Evolutionary conservation across 1,140 invertebrate species (phyloP).

Genomic region (Sinella curviseta): DNA sequence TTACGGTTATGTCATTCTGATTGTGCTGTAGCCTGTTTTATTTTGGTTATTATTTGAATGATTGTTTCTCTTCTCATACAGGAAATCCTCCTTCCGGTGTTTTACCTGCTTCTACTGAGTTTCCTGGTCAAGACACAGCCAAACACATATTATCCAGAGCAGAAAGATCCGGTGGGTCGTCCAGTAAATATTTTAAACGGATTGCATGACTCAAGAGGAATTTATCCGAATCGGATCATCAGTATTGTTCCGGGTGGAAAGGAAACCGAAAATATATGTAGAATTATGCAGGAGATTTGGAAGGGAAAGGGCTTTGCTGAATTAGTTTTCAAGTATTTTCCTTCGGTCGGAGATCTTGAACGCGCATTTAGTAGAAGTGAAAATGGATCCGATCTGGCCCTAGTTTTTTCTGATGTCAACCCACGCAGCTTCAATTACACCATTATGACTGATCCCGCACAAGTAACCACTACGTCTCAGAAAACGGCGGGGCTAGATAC

Average conservation of each 20-base stretch:
- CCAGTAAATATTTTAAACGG: conserved; percentile 64
- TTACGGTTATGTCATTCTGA: not conserved
- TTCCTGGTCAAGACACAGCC: conserved; percentile 70
- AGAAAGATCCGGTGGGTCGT: conserved; percentile 62
- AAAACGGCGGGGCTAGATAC: conserved; percentile 57
- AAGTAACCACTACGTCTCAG: conserved; percentile 64
- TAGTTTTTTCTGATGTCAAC: conserved; percentile 51
- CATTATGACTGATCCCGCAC: conserved; percentile 70
- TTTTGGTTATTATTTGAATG: conserved; percentile 13
- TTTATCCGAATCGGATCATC: conserved; percentile 62
- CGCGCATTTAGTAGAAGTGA: not conserved
- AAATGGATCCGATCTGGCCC: conserved; percentile 17
- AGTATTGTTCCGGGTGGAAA: conserved; percentile 68
- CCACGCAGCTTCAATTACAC: conserved; percentile 61
- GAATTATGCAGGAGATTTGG: conserved; percentile 28
- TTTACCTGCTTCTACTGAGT: conserved; percentile 70
- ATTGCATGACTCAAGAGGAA: conserved; percentile 55
- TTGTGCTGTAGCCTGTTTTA: not conserved
- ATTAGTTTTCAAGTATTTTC: not conserved
- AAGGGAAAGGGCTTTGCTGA: not conserved
- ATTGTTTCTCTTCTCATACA: conserved; percentile 53
- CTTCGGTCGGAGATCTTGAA: not conserved
- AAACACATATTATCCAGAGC: conserved; percentile 71
- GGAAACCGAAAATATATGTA: conserved; percentile 62
- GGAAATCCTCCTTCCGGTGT: conserved; percentile 73